Conservation (phyloP, 1,140 invertebrate species). For the Caenorhabditis briggsae region DNA sequence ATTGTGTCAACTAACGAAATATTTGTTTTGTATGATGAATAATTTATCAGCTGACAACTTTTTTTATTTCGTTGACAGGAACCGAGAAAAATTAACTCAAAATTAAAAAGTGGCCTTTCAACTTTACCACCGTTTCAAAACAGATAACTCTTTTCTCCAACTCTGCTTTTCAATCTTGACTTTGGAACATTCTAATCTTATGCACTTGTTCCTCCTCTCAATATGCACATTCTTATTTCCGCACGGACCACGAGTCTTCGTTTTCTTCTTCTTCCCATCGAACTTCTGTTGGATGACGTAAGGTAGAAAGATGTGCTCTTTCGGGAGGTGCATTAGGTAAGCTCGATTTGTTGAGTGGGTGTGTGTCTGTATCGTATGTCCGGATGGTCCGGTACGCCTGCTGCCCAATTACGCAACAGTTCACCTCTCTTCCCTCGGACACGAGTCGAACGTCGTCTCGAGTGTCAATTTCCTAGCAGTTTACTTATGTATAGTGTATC, state of each 20-base stretch:
- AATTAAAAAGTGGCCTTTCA: too few relatives aligned
- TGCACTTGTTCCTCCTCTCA: slow-evolving; percentile 13
- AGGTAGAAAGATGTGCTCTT: background rate
- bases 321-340: slow-evolving; percentile 4
- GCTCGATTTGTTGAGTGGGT: background rate
- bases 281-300: slow-evolving; percentile 31
- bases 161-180: background rate
- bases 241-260: background rate
- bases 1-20: too few relatives aligned
- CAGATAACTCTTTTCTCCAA: too few relatives aligned
- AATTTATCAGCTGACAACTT: too few relatives aligned
- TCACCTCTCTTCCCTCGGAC: slow-evolving; percentile 6
- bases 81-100: too few relatives aligned
- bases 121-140: too few relatives aligned
- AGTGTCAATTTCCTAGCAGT: slow-evolving; percentile 20
- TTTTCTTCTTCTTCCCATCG: slow-evolving; percentile 1
- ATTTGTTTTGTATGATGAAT: too few relatives aligned
- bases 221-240: slow-evolving; percentile 7
- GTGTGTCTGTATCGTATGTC: slow-evolving; percentile 33
- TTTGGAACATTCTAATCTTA: slow-evolving; percentile 14
- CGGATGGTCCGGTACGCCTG: slow-evolving; percentile 30
- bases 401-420: slow-evolving; percentile 49
- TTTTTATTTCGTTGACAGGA: too few relatives aligned
- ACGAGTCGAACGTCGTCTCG: background rate
- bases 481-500: slow-evolving; percentile 50